Percentiles rank a stretch among this genome's conserved stretches.
Evolutionary conservation across 2,888 invertebrate genomes (phyloP).

Genomic region (Rhaphigaster nebulosa): DNA sequence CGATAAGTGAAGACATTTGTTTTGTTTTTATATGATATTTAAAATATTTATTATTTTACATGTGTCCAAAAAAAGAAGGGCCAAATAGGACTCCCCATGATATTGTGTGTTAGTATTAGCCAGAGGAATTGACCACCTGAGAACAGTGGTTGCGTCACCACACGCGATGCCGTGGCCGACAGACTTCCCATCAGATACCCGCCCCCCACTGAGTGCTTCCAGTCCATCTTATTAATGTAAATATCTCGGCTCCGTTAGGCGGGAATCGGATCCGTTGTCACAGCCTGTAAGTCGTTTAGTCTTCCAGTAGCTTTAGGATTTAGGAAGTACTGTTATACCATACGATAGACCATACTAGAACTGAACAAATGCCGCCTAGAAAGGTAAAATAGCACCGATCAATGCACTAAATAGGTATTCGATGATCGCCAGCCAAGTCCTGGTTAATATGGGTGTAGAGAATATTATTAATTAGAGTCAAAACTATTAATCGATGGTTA

Average conservation of each 20-base stretch:
- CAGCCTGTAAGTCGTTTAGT: background rate
- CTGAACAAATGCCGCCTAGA: background rate
- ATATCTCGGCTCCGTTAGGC: constrained; percentile 14
- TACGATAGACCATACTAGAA: background rate
- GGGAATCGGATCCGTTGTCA: background rate
- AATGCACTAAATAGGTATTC: too few relatives aligned
- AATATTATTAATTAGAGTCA: too few relatives aligned
- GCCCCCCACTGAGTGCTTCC: background rate
- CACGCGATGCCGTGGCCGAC: constrained; percentile 43
- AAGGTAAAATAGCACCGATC: too few relatives aligned
- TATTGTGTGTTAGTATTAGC: background rate
- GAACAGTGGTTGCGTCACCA: background rate
- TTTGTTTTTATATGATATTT: too few relatives aligned
- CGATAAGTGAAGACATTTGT: too few relatives aligned
- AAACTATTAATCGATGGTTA: too few relatives aligned
- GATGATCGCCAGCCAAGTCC: too few relatives aligned
- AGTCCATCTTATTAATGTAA: constrained; percentile 32
- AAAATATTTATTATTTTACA: too few relatives aligned
- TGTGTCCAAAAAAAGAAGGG: too few relatives aligned
- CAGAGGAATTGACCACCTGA: constrained; percentile 1
- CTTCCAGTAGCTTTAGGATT: background rate
- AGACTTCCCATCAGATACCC: constrained; percentile 1
- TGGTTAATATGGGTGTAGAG: too few relatives aligned
- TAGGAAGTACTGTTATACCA: background rate
- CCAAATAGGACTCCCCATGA: background rate